Percentiles rank a stretch among this genome's conserved stretches.
These are phyloP conservation scores for Hemithea aestivaria DNA, from an alignment of 2,888 invertebrate species.

Conservation along the genomic window DNA sequence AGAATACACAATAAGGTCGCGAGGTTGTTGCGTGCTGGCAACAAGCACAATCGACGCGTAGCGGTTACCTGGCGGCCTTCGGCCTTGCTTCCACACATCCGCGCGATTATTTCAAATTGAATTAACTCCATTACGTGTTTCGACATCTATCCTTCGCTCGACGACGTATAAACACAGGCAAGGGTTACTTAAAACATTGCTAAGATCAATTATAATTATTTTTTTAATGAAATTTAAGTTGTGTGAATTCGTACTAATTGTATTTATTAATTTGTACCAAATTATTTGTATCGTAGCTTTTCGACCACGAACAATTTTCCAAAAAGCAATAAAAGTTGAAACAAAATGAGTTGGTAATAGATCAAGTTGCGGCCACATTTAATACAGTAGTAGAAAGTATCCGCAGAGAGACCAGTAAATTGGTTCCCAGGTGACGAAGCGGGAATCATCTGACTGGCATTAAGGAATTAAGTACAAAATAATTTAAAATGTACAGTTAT, in stretches of 20 bases:
- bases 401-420: slow-evolving; percentile 15
- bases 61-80: slow-evolving; percentile 32
- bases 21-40: slow-evolving; percentile 26
- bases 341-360: slow-evolving; percentile 9
- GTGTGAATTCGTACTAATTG: no score
- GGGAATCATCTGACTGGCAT: background rate
- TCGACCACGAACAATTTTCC: no score
- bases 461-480: background rate
- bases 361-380: slow-evolving; percentile 3
- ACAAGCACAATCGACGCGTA: slow-evolving; percentile 28
- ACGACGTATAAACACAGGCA: slow-evolving; percentile 1
- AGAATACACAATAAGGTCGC: slow-evolving; percentile 16
- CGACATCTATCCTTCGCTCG: slow-evolving; percentile 27
- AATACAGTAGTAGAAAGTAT: slow-evolving; percentile 12
- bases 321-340: slow-evolving; percentile 3
- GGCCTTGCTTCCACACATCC: slow-evolving; percentile 27
- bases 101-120: slow-evolving; percentile 42
- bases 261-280: no score
- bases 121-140: slow-evolving; percentile 38
- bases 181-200: slow-evolving; percentile 2
- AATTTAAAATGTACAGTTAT: no score
- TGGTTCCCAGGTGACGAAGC: slow-evolving; percentile 14
- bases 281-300: no score
- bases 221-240: background rate
- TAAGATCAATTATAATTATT: background rate